Evolutionary conservation across 1,140 invertebrate species (phyloP).

Genomic region (Reticulitermes speratus): DNA sequence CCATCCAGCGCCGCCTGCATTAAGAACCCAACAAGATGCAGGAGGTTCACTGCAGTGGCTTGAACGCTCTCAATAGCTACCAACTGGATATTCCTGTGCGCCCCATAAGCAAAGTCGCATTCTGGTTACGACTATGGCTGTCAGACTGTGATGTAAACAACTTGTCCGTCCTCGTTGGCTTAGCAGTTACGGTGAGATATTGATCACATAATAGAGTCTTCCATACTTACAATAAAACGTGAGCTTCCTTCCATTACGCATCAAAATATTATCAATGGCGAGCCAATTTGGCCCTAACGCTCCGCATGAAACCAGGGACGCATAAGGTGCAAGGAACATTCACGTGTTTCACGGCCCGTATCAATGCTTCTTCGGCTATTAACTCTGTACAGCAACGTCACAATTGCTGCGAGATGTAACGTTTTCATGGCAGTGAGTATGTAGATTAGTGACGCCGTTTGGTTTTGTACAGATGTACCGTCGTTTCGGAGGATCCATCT

Average conservation of each 20-base stretch:
- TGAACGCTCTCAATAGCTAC: background rate
- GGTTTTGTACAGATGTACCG: no score
- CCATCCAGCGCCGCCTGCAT: background rate
- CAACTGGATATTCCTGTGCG: background rate
- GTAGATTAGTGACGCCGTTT: no score
- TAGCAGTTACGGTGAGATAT: background rate
- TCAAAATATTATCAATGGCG: slow-evolving; percentile 11
- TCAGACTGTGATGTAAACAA: background rate
- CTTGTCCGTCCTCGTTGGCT: background rate
- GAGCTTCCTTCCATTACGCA: background rate
- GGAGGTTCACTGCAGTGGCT: background rate
- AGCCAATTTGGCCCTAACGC: background rate
- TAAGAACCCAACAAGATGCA: background rate
- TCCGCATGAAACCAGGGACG: background rate
- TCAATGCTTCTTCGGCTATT: no score
- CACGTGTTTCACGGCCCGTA: no score
- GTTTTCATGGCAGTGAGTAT: no score
- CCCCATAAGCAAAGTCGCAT: background rate
- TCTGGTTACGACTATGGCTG: background rate
- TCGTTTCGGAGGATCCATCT: no score
- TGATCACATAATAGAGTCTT: background rate
- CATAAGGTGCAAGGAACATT: background rate
- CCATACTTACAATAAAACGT: background rate
- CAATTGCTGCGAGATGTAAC: no score
- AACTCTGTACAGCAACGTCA: no score